Evolutionary conservation across 37 sponge, comb jelly and placozoan species (phyloP), one percentile per base, ranked within the genome.

Genomic region (Diacarnus erythraeanus): DNA sequence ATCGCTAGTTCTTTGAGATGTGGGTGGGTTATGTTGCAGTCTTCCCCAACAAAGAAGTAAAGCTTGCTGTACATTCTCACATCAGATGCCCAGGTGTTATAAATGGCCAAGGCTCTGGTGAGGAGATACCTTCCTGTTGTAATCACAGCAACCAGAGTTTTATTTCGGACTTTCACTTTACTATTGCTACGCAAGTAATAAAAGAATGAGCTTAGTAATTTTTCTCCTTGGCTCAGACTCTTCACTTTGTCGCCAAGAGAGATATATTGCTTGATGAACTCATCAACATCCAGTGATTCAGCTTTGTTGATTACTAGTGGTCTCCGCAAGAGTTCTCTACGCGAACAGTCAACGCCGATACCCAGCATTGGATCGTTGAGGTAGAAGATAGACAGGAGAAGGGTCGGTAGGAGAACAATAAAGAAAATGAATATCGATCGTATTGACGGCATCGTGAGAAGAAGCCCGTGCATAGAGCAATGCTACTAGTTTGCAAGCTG

Each of bases 41-140:
- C 92, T 29, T 72, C 84, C 0, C 86, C 90, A 0, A 87, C 83
- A 63, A 76, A 91, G 64, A 91, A 79, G 54, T 33, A 42, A 2
- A 91, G 23, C 65, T 86, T 87, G 51, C 37, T 78, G 71, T 33
- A 20, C 26, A n/a, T 6, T n/a, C 36, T 35, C 69, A 87, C 65
- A 9, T 91, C 90, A 15, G 34, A 44, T 0, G 83, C 88, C 92
- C 92, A 91, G 0, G 92, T 91, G 2, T 81, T 84, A 71, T 83
- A 78, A 29, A 91, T 68, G 3, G 92, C 80, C 25, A 57, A 59
- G 2, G 92, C 92, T 25, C 92, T 61, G 2, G 92, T 91, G 15
- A 63, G 23, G 44, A 91, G 69, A 64, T 87, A 87, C 17, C 78
- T 77, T 59, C 83, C 75, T 15, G 84, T 74, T 0, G 92, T 87